Conservation (phyloP, 2,797 vertebrate species). For the Syndactyla subalaris region DNA sequence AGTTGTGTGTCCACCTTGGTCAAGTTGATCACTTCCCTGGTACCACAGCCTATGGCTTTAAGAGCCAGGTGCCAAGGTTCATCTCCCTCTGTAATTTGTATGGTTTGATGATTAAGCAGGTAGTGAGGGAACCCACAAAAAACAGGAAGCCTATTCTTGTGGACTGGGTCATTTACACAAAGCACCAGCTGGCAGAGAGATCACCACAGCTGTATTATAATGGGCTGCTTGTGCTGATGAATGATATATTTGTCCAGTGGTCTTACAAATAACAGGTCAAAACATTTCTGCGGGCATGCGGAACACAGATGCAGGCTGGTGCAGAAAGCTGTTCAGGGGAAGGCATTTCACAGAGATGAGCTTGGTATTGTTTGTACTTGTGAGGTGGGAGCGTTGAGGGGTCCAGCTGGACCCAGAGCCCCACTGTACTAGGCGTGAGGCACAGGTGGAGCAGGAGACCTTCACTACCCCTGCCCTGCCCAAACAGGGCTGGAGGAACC, state of each 20-base stretch:
- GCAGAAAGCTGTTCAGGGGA: background rate
- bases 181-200: conserved; percentile 42
- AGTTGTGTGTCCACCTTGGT: background rate
- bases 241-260: conserved; percentile 50
- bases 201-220: background rate
- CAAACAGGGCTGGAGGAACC: background rate
- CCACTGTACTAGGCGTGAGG: background rate
- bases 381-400: background rate
- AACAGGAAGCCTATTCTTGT: background rate
- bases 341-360: background rate
- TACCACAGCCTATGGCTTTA: background rate
- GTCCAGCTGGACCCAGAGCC: background rate
- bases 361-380: background rate
- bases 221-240: conserved; percentile 55
- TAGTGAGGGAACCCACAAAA: conserved; percentile 14
- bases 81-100: background rate
- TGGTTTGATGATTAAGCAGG: conserved; percentile 53
- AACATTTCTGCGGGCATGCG: conserved; percentile 9
- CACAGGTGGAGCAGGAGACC: background rate
- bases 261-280: conserved; percentile 43
- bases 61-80: background rate
- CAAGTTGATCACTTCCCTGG: background rate
- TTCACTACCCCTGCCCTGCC: background rate
- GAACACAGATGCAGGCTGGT: background rate
- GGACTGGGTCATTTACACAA: conserved; percentile 40